Evolutionary conservation across 2,113 vertebrate genomes (phyloP), one percentile per base, ranked within the genome.

Genomic region (Brachirus orientalis): DNA sequence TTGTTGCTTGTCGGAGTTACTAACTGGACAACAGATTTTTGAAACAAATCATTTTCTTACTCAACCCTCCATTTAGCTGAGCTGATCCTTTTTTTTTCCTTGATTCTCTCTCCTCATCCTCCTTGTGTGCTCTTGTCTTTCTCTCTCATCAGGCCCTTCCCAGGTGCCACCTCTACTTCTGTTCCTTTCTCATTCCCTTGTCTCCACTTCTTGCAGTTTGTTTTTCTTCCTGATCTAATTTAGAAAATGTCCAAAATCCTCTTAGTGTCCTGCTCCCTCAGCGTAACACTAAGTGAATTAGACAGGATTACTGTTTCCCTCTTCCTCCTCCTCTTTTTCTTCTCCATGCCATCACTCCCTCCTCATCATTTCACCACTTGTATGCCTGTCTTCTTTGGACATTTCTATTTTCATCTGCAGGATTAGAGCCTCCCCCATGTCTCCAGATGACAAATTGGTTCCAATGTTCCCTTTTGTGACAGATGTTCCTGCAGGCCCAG

Each of bases 151-250:
- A 17, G 11, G 14, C 43, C 52, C 63, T 63, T 50, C 35, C 59
- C 16, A 38, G 44, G 28, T 72, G 55, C 63, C 79, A 75, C 75
- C 67, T 75, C 0, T 28, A 28, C 28, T 6, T 28, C 28, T 28
- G 28, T 28, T 2, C 22, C 22, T 5, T n/a, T 2, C 22, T 28
- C 22, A 6, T 67, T 53, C 60, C 53, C 57, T 82, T 55, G 40
- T 3, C 74, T 67, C 78, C 51, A 74, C 71, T 80, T 87, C 83
- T 85, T 79, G 63, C 80, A 79, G 82, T 91, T 91, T 90, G 91
- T 94, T 94, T 93, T 93, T 94, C 92, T 93, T 93, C 89, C 90
- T 92, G 91, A 92, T 94, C 93, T 95, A 94, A 95, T 94, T 95
- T 94, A 91, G 91, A 91, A 90, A 94, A 93, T 93, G 92, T 92